Conservation (phyloP, 2,797 vertebrate species). For the Adelosebastes latens region DNA sequence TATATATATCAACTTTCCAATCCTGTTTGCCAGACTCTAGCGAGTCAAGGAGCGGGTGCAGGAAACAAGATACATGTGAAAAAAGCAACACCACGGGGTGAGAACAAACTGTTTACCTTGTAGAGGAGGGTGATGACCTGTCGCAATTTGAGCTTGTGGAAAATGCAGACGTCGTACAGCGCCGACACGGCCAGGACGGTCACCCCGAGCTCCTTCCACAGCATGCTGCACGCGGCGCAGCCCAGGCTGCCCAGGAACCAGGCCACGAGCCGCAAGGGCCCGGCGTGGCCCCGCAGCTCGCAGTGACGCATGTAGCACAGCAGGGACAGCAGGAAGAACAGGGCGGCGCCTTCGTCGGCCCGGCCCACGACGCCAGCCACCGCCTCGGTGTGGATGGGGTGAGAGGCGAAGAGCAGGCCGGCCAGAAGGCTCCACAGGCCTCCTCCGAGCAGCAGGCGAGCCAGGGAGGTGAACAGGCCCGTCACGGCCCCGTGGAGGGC, state of each 20-base stretch:
- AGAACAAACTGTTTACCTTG: slow-evolving; percentile 86
- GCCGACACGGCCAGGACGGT: slow-evolving; percentile 94
- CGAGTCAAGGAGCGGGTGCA: slow-evolving; percentile 1
- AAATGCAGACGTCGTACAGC: slow-evolving; percentile 93
- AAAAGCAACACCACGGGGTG: neutral
- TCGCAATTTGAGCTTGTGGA: slow-evolving; percentile 90
- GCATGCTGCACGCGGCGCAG: slow-evolving; percentile 94
- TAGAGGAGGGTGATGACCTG: slow-evolving; percentile 87
- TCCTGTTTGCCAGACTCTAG: slow-evolving; percentile 15
- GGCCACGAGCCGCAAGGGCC: slow-evolving; percentile 64
- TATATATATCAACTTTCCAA: slow-evolving; percentile 19
- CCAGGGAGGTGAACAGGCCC: slow-evolving; percentile 91
- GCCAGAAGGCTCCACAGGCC: slow-evolving; percentile 94
- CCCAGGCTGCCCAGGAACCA: slow-evolving; percentile 91
- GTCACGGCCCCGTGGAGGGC: slow-evolving; percentile 91
- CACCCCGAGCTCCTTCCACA: slow-evolving; percentile 99
- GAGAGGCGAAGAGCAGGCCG: slow-evolving; percentile 94
- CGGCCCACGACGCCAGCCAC: slow-evolving; percentile 95
- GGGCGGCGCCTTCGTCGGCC: slow-evolving; percentile 93
- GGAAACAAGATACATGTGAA: slow-evolving; percentile 43
- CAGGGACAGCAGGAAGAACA: slow-evolving; percentile 95
- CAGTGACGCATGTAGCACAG: slow-evolving; percentile 94
- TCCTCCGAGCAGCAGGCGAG: slow-evolving; percentile 90
- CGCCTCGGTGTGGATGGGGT: slow-evolving; percentile 96
- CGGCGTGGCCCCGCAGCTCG: slow-evolving; percentile 78